Base-by-base conservation (phyloP, 2,113 vertebrate species). In the Scolopax mira region DNA sequence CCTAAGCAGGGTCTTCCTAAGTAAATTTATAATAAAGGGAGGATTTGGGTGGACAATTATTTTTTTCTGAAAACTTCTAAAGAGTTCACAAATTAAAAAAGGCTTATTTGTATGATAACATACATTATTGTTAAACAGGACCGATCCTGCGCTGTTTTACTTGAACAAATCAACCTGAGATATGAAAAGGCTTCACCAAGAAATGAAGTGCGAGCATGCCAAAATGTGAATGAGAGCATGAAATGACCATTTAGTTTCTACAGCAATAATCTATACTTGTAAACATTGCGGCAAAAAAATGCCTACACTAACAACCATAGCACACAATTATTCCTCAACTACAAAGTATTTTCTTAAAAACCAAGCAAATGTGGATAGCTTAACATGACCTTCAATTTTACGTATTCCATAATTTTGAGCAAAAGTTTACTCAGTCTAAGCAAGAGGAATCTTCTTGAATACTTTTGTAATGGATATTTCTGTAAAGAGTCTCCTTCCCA, bases 191-290 rank as follows among this genome's bases (percentile, higher is more conserved):
- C 12, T 78, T 93, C 39, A 37, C 24, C 48, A 82, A 91, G 46
- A 81, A 83, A 84, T 23, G 10, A 79, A 55, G 44, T 8, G 5
- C 28, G 22, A 80, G 42, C 3, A 0, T 70, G 42, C 16, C 73
- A 92, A 93, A 94, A 78, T 0, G 1, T 65, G 77, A 92, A 54
- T 57, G 24, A 80, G 37, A 74, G 41, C 85, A 86, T 28, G 41
- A 91, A 93, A 80, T 15, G 41, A 73, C 82, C 61, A 51, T 79
- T 88, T 58, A 4, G 91, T 95, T 95, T 88, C 94, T 75, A 83
- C 44, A 44, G 41, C 57, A 93, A 86, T 78, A 89, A 94, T 86
- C 82, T 88, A 37, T 60, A 87, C 75, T 90, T 94, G 73, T 72
- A 95, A 96, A 96, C 25, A 72, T 1, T 17, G 18, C 9, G 21